Conservation (phyloP, 64 coral and sea anemone genomes). For the Catalaphyllia jardinei region DNA sequence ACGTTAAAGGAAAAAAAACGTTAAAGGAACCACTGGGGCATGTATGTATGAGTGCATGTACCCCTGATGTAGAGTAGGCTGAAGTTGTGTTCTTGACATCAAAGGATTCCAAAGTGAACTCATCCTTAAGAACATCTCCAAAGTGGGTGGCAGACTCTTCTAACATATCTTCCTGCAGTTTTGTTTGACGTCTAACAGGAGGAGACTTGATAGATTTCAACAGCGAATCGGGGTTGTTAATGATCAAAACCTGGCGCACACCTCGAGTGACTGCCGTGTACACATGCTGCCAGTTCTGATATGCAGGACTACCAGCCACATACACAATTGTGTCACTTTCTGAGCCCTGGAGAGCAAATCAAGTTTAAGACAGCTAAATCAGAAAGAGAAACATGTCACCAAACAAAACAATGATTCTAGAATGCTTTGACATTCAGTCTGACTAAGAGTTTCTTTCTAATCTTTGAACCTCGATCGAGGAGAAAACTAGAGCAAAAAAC, state of each 20-base stretch:
- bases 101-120: neutral
- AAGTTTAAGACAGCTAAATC: no score
- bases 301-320: constrained; percentile 43
- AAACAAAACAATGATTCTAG: no score
- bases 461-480: no score
- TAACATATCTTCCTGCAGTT: constrained; percentile 19
- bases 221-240: constrained; percentile 19
- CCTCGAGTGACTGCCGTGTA: constrained; percentile 70
- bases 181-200: constrained; percentile 27
- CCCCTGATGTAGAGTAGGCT: neutral
- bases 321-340: constrained; percentile 58
- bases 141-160: neutral
- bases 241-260: constrained; percentile 25
- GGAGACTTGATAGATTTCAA: neutral
- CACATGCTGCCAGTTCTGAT: constrained; percentile 68
- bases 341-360: constrained; percentile 37
- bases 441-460: no score
- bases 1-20: no score
- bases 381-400: no score
- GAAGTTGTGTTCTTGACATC: neutral
- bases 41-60: neutral
- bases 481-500: no score
- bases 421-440: no score
- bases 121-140: neutral
- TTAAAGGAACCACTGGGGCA: no score